These are phyloP conservation scores for Hypselothyrea guttata DNA, from an alignment of 2,888 invertebrate species.

Conservation along the genomic window DNA sequence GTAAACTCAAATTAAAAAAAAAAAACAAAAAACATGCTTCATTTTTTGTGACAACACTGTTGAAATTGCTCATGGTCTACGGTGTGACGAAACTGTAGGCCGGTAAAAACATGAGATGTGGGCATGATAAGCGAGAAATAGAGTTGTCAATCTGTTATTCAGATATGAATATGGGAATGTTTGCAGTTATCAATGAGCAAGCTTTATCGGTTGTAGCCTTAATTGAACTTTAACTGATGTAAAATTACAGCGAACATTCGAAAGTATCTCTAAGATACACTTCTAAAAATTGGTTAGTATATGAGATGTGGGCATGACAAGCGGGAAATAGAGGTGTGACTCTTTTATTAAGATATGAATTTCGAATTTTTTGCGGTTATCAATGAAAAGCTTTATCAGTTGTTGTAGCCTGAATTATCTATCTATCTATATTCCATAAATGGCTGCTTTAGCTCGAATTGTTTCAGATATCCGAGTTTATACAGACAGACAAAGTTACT, in stretches of 20 bases:
- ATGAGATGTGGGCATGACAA: neutral
- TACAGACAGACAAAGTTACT: no score
- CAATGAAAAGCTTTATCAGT: no score
- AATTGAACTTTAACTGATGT: no score
- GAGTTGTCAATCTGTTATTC: neutral
- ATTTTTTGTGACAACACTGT: neutral
- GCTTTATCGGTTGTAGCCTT: no score
- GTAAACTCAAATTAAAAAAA: neutral
- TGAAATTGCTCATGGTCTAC: neutral
- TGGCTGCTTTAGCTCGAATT: no score
- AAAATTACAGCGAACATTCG: no score
- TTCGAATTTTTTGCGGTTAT: slow-evolving; percentile 7
- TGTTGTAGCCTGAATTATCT: no score
- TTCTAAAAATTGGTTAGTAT: no score
- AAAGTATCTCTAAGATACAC: no score
- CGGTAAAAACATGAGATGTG: slow-evolving; percentile 9
- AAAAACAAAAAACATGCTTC: no score
- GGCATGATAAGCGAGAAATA: neutral
- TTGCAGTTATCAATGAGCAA: neutral
- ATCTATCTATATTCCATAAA: no score
- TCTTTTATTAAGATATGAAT: neutral
- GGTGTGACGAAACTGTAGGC: slow-evolving; percentile 3
- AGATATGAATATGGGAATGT: slow-evolving; percentile 7
- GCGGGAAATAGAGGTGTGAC: neutral
- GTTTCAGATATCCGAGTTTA: no score